phyloP scores from a whole-genome alignment of 2,888 invertebrate genomes.

The Tetranychus truncatus region DNA sequence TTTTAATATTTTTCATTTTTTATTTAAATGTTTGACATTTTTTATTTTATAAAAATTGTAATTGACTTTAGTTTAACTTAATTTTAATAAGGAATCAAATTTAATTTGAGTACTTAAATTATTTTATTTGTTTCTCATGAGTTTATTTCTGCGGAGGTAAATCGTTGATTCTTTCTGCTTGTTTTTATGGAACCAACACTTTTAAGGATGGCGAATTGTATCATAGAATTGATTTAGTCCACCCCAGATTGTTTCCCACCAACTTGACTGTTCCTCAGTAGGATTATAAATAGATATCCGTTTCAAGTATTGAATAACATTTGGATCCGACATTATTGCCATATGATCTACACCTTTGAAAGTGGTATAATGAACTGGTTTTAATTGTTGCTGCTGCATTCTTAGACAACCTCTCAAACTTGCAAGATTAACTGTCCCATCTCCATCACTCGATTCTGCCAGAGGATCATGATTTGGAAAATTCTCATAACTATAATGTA shows the following conservation, averaged over 20 bases:
- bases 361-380: conserved; percentile 44
- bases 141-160: not conserved
- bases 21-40: too few relatives aligned
- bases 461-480: conserved; percentile 53
- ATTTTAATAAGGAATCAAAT: too few relatives aligned
- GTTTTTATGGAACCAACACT: not conserved
- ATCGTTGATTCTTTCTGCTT: not conserved
- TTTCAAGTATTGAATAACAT: conserved; percentile 30
- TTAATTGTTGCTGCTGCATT: conserved; percentile 49
- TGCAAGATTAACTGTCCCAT: conserved; percentile 82
- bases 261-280: not conserved
- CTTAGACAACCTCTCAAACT: conserved; percentile 63
- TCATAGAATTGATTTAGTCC: not conserved
- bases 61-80: too few relatives aligned
- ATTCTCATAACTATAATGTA: conserved; percentile 30
- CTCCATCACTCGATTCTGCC: conserved; percentile 62
- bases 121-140: too few relatives aligned
- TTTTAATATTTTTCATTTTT: too few relatives aligned
- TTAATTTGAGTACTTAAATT: too few relatives aligned
- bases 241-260: not conserved
- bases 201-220: not conserved
- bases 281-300: not conserved
- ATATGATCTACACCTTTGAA: conserved; percentile 55
- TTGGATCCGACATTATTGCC: conserved; percentile 42
- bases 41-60: too few relatives aligned